Evolutionary conservation across 2,113 vertebrate species (phyloP).

Genomic region (Cathartes aura): DNA sequence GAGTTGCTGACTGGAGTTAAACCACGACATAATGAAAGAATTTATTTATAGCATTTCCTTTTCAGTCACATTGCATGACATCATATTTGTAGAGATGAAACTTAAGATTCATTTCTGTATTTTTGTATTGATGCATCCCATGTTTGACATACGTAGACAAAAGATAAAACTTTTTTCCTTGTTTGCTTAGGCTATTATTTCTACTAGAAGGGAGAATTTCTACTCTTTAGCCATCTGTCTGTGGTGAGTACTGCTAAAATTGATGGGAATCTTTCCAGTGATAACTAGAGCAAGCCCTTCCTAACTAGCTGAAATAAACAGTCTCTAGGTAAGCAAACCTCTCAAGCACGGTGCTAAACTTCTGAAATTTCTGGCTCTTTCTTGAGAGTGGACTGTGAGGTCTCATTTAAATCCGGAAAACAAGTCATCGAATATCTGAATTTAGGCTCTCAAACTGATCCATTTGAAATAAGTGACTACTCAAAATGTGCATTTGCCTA

Average conservation of each 20-base stretch:
- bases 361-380: background rate
- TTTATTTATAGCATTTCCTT: background rate
- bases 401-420: background rate
- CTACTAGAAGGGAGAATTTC: constrained; percentile 5
- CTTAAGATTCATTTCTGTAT: background rate
- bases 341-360: background rate
- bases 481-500: background rate
- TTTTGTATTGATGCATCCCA: background rate
- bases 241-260: background rate
- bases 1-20: no score
- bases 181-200: background rate
- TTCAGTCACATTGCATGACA: background rate
- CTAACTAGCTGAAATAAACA: constrained; percentile 46
- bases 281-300: background rate
- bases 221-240: constrained; percentile 25
- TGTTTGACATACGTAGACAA: background rate
- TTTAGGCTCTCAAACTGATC: background rate
- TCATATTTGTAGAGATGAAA: background rate
- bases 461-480: background rate
- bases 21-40: background rate
- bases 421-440: background rate
- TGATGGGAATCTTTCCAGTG: background rate
- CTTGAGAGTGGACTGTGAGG: background rate
- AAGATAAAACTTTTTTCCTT: background rate
- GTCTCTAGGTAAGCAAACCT: background rate